Base-by-base conservation (phyloP, 2,888 invertebrate genomes). In the Synanthedon tipuliformis region DNA sequence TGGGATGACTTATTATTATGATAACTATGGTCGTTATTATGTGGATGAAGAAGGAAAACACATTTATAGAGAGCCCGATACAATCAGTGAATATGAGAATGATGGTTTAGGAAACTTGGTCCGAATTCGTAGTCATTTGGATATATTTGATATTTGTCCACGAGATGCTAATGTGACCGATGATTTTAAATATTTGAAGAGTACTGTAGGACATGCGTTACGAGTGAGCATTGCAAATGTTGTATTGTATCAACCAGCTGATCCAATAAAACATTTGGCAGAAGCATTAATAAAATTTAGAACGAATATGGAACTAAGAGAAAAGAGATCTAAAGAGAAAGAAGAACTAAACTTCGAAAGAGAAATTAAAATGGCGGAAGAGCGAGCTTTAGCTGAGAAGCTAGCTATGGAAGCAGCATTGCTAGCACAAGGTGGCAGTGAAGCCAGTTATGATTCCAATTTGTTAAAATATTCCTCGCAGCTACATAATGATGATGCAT, bases 21-120 rank as follows among this genome's bases (percentile, higher is more conserved):
- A 88, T 62, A 80, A 69, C 57, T 87, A 65, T 60, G 88, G 88
- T 12, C 76, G 86, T 15, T 87, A 85, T 61, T 86, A 80, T 57
- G 68, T 83, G 27, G 71, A 86, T 58, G 61, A 62, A 1, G 66
- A 75, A 52, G 85, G 83, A n/a, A 82, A 79, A 65, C 77, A 75
- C 61, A 75, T 88, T 58, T 88, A 88, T 62, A 69, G 77, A 16
- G 87, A 88, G 16, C 59, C 59, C 52, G 86, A 82, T 63, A 54
- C 75, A 48, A 51, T 61, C 2, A 87, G 84, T 68, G 87, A 87
- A 62, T 88, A 84, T 58, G 85, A 88, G 70, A 78, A 78, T 57
- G 88, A 88, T 68, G 87, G 80, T 1, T 70, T 87, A 55, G 88
- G 88, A 49, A 88, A 87, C 60, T 65, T 88, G n/a, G 84, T 88